Base-by-base conservation (phyloP, 2,797 vertebrate genomes). In the Microctenopoma lineatum region DNA sequence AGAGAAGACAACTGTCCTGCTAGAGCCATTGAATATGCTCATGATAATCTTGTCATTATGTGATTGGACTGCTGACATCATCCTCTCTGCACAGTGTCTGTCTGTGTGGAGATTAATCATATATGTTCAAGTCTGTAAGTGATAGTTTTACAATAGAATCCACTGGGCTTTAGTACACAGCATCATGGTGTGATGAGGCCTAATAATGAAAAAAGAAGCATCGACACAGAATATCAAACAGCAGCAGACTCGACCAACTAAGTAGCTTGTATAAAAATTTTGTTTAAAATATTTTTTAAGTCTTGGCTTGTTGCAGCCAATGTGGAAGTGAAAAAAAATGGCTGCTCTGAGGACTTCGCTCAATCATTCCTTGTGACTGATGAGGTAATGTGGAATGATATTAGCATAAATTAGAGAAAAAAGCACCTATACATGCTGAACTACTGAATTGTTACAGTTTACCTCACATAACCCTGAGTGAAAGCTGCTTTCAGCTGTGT, bases 11-110 rank as follows among this genome's bases (percentile, higher is more conserved):
- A 39, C 34, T 42, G 14, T 54, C 11, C 47, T 59, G 13, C 21
- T 63, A 25, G 47, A 72, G 18, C 32, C 18, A 26, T 36, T 66
- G 15, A 69, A 63, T 65, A 53, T 60, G 29, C 62, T 68, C 77
- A 62, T 73, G 52, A 78, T 78, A 48, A 68, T 69, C 48, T 60
- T 75, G 59, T 64, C 65, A 75, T 75, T 62, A 67, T 32, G 29
- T 58, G 44, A 75, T 65, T 71, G 56, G 32, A 64, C 32, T 57
- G 54, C 51, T 76, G 60, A 65, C 70, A 79, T 55, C 50, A 58
- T 61, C 59, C 38, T 66, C 50, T 44, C n/a, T 15, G 26, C 48
- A 13, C 36, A 59, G 41, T 34, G n/a, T 57, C 52, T 44, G 26
- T 9, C 15, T 60, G 48, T 47, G 14, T 48, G 26, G 32, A 68